Evolutionary conservation across 2,113 vertebrate species (phyloP).

Genomic region (Tamias sibiricus): DNA sequence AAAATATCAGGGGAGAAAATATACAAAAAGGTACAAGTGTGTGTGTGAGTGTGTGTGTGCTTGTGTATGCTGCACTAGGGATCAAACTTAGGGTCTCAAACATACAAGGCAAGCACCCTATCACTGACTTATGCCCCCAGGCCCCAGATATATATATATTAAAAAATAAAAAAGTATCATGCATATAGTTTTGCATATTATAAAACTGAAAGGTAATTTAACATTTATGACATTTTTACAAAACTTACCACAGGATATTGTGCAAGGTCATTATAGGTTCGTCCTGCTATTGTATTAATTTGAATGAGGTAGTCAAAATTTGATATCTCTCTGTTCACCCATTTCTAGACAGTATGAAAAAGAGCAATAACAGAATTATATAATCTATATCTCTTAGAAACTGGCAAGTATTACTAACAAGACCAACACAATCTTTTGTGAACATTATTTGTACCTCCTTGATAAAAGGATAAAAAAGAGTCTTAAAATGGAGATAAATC

Average conservation of each 20-base stretch:
- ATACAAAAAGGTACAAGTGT: neutral
- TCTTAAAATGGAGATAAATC: neutral
- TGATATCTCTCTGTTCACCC: conserved; percentile 98
- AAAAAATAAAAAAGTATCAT: conserved; percentile 7
- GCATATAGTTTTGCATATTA: neutral
- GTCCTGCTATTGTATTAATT: conserved; percentile 97
- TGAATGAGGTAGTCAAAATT: conserved; percentile 99
- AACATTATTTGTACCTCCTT: neutral
- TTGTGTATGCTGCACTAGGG: neutral
- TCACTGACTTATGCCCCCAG: neutral
- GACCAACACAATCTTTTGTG: neutral
- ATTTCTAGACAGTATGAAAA: conserved; percentile 91
- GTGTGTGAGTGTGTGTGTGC: too few relatives aligned
- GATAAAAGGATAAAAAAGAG: neutral
- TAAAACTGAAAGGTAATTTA: conserved; percentile 52
- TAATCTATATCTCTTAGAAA: conserved; percentile 2
- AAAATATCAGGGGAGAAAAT: conserved; percentile 37
- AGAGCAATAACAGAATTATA: conserved; percentile 34
- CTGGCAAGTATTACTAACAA: conserved; percentile 17
- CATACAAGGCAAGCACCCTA: neutral
- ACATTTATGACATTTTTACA: conserved; percentile 8
- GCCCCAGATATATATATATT: neutral
- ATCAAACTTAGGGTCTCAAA: neutral
- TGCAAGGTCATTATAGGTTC: conserved; percentile 97
- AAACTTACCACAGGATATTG: conserved; percentile 97